phyloP scores from a whole-genome alignment of 1,140 invertebrate genomes.

The Caenorhabditis briggsae region DNA sequence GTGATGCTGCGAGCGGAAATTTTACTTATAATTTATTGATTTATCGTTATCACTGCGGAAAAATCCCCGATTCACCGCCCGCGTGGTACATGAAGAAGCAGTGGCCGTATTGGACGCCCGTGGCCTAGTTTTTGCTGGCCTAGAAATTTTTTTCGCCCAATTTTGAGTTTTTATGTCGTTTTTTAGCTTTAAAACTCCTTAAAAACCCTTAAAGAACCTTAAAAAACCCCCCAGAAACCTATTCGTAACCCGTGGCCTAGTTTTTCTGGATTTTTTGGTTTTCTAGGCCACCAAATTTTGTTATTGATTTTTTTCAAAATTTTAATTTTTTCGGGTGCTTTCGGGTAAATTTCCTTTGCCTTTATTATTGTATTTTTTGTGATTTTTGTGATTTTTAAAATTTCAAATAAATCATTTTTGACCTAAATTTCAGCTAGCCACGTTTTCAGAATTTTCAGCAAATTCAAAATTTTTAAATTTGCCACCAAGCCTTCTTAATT shows the following conservation, averaged over 20 bases:
- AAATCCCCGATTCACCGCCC: conserved; percentile 37
- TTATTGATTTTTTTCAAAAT: background rate
- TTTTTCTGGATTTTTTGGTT: background rate
- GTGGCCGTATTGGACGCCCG: conserved; percentile 56
- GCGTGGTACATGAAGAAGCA: conserved; percentile 53
- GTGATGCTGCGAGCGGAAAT: conserved; percentile 31
- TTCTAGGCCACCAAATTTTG: background rate
- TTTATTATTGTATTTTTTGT: background rate
- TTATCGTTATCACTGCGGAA: conserved; percentile 51
- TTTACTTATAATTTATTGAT: conserved; percentile 26
- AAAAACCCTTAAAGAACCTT: too few species aligned
- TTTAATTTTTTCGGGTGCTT: background rate
- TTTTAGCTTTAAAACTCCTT: too few species aligned
- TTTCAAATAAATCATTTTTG: conserved; percentile 11
- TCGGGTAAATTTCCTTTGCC: background rate
- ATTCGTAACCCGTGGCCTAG: too few species aligned
- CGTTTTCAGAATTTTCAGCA: too few species aligned
- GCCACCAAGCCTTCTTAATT: background rate
- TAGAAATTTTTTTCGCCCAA: background rate
- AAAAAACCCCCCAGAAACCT: too few species aligned
- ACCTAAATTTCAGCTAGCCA: background rate
- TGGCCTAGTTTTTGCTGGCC: background rate
- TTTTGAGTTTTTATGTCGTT: background rate
- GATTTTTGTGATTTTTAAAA: background rate
- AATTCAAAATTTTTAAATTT: too few species aligned